Evolutionary conservation across 2,888 invertebrate genomes (phyloP).

Genomic region (Himalopsyche japonica): DNA sequence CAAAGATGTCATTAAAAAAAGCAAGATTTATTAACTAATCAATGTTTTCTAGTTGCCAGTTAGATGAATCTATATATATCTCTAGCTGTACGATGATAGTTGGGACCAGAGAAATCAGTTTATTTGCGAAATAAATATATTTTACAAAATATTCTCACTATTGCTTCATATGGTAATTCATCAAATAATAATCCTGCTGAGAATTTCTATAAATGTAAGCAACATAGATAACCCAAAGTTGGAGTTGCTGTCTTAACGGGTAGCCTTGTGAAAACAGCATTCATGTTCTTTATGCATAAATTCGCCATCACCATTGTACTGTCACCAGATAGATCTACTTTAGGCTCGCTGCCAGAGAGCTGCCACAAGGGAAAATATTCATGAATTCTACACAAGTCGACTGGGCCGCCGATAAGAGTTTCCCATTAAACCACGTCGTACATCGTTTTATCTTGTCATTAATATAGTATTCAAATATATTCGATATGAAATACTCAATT

Average conservation of each 20-base stretch:
- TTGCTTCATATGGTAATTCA: too few relatives aligned
- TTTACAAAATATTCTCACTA: too few relatives aligned
- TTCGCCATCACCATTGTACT: conserved; percentile 52
- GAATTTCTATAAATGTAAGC: conserved; percentile 24
- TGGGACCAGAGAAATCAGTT: too few relatives aligned
- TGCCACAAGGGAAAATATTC: conserved; percentile 6
- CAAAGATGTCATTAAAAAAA: too few relatives aligned
- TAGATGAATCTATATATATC: too few relatives aligned
- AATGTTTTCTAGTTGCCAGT: too few relatives aligned
- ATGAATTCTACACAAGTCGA: neutral
- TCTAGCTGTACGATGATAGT: too few relatives aligned
- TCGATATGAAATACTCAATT: too few relatives aligned
- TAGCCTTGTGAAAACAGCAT: conserved; percentile 47
- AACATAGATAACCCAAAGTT: conserved; percentile 50
- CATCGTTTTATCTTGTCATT: too few relatives aligned
- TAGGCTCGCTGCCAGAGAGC: conserved; percentile 34
- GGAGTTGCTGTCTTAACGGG: conserved; percentile 47
- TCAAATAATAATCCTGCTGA: neutral
- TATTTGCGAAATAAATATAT: too few relatives aligned
- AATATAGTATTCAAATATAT: too few relatives aligned
- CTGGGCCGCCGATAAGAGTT: neutral
- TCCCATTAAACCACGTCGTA: neutral
- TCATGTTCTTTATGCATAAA: conserved; percentile 47
- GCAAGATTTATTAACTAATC: too few relatives aligned
- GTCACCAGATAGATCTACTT: conserved; percentile 51